Evolutionary conservation across 2,888 invertebrate genomes (phyloP).

Genomic region (Drosophila neutralis): DNA sequence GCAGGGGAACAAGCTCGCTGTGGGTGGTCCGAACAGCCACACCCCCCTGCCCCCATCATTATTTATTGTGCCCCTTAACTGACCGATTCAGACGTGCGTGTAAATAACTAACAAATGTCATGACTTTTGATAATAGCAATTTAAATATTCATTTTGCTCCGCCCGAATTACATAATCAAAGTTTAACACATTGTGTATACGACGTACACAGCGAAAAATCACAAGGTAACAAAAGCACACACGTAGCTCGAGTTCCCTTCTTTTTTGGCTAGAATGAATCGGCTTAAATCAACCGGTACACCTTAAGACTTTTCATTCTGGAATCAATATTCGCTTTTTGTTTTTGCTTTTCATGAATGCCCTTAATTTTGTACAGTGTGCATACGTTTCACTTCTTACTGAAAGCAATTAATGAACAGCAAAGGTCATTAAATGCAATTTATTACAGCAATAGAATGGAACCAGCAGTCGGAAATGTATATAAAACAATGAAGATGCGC

Average conservation of each 20-base stretch:
- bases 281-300: background rate
- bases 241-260: background rate
- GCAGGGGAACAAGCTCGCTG: background rate
- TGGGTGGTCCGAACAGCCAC: slow-evolving; percentile 42
- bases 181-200: background rate
- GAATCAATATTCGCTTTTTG: background rate
- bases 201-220: background rate
- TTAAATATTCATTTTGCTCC: slow-evolving; percentile 43
- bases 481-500: slow-evolving; percentile 13
- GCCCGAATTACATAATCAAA: slow-evolving; percentile 43
- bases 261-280: background rate
- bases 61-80: slow-evolving; percentile 11
- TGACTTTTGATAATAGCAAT: slow-evolving; percentile 30
- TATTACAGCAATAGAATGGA: slow-evolving; percentile 59
- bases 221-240: background rate
- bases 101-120: slow-evolving; percentile 15
- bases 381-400: slow-evolving; percentile 8
- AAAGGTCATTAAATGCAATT: slow-evolving; percentile 71
- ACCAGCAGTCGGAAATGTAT: slow-evolving; percentile 29
- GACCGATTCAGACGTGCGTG: background rate
- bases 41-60: slow-evolving; percentile 1
- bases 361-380: background rate
- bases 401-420: slow-evolving; percentile 63
- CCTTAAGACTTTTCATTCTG: background rate
- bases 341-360: background rate